Percentiles rank a stretch among this genome's conserved stretches.
Evolutionary conservation across 2,888 invertebrate genomes (phyloP).

Genomic region (Lepas anatifera): DNA sequence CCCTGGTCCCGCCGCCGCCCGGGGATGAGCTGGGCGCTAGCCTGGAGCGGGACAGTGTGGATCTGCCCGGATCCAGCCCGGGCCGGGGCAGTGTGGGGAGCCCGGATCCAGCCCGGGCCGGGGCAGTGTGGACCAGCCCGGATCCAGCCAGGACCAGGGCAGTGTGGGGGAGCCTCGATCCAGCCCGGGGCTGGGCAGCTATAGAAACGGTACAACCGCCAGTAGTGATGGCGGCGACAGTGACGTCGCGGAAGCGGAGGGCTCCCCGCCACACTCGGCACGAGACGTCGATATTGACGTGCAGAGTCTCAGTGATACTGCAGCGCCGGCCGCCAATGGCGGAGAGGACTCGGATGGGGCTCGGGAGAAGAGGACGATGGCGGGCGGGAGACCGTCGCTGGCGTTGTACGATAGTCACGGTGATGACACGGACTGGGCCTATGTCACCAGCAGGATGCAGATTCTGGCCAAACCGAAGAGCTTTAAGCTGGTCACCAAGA

Average conservation of each 20-base stretch:
- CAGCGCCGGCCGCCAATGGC: too few species aligned
- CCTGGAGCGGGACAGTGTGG: not conserved
- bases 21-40: not conserved
- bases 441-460: not conserved
- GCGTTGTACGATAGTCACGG: not conserved
- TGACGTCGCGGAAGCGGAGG: too few species aligned
- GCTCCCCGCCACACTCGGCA: too few species aligned
- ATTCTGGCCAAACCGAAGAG: slow-evolving; percentile 1
- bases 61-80: not conserved
- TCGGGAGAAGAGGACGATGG: too few species aligned
- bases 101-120: not conserved
- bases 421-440: slow-evolving; percentile 4
- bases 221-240: too few species aligned
- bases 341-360: too few species aligned
- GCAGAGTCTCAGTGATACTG: too few species aligned
- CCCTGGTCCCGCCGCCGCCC: not conserved
- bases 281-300: too few species aligned
- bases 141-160: not conserved
- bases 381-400: too few species aligned
- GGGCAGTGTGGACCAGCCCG: not conserved
- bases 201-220: too few species aligned
- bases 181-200: not conserved
- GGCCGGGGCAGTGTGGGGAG: not conserved
- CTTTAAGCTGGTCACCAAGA: not conserved
- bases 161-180: not conserved